Evolutionary conservation across 2,888 invertebrate species (phyloP).

Genomic region (Neoascia interrupta): DNA sequence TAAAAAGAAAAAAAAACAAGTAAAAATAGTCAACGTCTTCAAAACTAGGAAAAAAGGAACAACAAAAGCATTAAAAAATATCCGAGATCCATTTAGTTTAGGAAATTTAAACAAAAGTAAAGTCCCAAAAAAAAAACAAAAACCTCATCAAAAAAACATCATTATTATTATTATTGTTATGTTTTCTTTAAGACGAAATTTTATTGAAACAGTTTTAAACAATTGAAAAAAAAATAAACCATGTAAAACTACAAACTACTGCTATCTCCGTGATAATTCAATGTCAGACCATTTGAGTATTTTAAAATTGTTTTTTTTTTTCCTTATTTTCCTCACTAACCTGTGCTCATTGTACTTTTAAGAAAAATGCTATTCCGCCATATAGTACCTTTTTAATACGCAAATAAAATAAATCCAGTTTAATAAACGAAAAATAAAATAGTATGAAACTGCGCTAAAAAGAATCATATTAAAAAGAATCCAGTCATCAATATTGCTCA

Average conservation of each 20-base stretch:
- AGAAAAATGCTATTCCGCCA: slow-evolving; percentile 47
- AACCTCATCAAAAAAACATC: slow-evolving; percentile 36
- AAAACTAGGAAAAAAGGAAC: slow-evolving; percentile 56
- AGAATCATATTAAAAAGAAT: slow-evolving; percentile 21
- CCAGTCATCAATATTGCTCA: slow-evolving; percentile 9
- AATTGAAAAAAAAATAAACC: slow-evolving; percentile 37
- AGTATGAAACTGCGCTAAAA: slow-evolving; percentile 20
- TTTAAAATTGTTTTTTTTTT: slow-evolving; percentile 41
- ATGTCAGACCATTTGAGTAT: slow-evolving; percentile 40
- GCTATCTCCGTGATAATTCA: slow-evolving; percentile 29
- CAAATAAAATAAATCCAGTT: slow-evolving; percentile 40
- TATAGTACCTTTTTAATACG: slow-evolving; percentile 59
- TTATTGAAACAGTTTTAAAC: slow-evolving; percentile 48
- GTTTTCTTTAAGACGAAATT: slow-evolving; percentile 35
- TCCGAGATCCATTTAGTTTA: slow-evolving; percentile 45
- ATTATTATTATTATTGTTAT: slow-evolving; percentile 49
- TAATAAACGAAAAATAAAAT: slow-evolving; percentile 11
- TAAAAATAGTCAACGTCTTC: slow-evolving; percentile 60
- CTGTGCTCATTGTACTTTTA: slow-evolving; percentile 48
- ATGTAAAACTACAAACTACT: slow-evolving; percentile 18
- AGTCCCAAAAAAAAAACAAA: slow-evolving; percentile 9
- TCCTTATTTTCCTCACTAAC: no score
- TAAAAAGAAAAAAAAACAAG: slow-evolving; percentile 23
- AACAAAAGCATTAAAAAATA: slow-evolving; percentile 31
- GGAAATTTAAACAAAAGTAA: neutral